Base-by-base conservation (phyloP, 2,888 invertebrate genomes). In the Lasioglossum vierecki region DNA sequence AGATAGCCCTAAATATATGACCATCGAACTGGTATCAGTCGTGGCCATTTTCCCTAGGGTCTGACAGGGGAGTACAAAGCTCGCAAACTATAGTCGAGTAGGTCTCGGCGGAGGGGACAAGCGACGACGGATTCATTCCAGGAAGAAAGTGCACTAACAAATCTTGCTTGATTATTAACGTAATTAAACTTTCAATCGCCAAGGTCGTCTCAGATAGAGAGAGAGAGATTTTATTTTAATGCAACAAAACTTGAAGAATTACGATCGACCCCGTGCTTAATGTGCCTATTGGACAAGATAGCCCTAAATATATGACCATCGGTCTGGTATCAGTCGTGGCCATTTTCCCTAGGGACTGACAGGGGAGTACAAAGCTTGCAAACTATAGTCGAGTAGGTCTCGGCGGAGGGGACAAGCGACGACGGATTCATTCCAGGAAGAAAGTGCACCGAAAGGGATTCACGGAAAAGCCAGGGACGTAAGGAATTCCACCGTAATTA, bases 401-500 rank as follows among this genome's bases (percentile, higher is more conserved):
- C 44, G 57, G 53, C 22, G 22, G 26, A 57, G n/a, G 76, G 44
- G 35, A 41, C 49, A 15, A 39, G 60, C 44, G 70, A 44, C 44
- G 82, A 46, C 35, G 26, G 49, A 70, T 60, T 68, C 39, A 68
- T 53, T 18, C 49, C 70, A 4, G 44, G 70, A 60, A 71, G 46
- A 35, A 46, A 49, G 35, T 70, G 68, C 60, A 53, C 35, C 76
- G 57, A 57, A 71, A 60, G 70, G 76, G 85, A 85, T 85, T 82
- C 73, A 57, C 44, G 76, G 46, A 63, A 80, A 80, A 74, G 84
- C 73, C 35, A 49, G 77, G 76, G 82, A 79, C 83, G 83, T 79
- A 60, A 80, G 82, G 68, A 88, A 90, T 90, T 89, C 84, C 74
- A 46, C 57, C 73, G 85, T 89, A 91, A 91, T 91, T 91, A 88